phyloP scores from a whole-genome alignment of 1,140 invertebrate species.

The Brachionus sp. region DNA sequence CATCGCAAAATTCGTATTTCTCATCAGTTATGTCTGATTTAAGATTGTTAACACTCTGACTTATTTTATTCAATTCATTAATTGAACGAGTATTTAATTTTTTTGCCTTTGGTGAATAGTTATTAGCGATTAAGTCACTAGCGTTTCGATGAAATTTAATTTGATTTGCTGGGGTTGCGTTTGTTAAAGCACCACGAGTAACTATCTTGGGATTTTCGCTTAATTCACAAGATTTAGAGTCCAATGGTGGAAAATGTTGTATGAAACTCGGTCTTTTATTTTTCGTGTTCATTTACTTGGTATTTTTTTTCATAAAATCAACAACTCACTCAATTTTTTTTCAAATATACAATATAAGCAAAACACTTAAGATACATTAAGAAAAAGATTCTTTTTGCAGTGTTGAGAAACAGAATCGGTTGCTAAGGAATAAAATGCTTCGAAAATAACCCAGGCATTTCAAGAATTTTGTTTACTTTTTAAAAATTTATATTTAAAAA shows the following conservation, averaged over 20 bases:
- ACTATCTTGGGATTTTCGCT: neutral
- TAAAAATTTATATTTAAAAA: neutral
- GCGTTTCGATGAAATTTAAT: slow-evolving; percentile 62
- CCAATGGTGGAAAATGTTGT: neutral
- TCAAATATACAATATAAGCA: neutral
- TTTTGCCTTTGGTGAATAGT: slow-evolving; percentile 63
- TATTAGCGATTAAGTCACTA: slow-evolving; percentile 66
- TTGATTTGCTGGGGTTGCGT: slow-evolving; percentile 59
- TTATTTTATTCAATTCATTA: neutral
- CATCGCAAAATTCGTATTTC: neutral
- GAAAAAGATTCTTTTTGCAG: neutral
- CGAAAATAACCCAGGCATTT: neutral
- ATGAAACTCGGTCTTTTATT: neutral
- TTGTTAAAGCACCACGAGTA: slow-evolving; percentile 52
- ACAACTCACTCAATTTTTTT: neutral
- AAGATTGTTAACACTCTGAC: neutral
- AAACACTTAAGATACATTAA: slow-evolving; percentile 28
- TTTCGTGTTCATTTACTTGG: neutral
- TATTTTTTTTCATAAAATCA: neutral
- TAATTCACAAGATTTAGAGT: neutral
- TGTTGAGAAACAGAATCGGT: neutral
- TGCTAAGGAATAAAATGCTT: neutral
- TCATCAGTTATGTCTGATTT: neutral
- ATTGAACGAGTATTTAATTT: slow-evolving; percentile 59
- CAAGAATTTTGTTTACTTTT: neutral